Evolutionary conservation across 2,888 invertebrate species (phyloP).

Genomic region (Drosophila prostipennis): DNA sequence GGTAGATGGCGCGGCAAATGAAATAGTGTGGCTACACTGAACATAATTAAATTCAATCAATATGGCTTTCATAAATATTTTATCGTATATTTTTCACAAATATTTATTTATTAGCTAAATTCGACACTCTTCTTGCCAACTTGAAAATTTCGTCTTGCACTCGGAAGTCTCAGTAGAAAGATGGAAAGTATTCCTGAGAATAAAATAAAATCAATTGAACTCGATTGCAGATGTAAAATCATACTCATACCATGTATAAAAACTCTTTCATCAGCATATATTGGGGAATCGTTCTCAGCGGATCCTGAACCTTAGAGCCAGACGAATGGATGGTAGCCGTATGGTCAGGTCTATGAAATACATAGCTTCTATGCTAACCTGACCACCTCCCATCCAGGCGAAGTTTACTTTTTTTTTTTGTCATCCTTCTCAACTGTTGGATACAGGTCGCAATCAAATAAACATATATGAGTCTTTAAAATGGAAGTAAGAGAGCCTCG

Average conservation of each 20-base stretch:
- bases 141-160: background rate
- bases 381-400: background rate
- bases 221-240: background rate
- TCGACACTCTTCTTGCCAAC: background rate
- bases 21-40: background rate
- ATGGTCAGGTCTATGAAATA: slow-evolving; percentile 4
- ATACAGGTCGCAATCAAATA: background rate
- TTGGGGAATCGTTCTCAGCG: background rate
- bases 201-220: background rate
- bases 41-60: too few relatives aligned
- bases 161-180: background rate
- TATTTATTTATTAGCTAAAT: background rate
- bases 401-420: slow-evolving; percentile 1
- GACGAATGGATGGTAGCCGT: background rate
- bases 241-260: background rate
- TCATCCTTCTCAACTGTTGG: slow-evolving; percentile 12
- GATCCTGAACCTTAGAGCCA: slow-evolving; percentile 1
- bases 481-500: background rate
- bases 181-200: background rate
- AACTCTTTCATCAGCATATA: background rate
- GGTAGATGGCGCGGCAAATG: background rate
- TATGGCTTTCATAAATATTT: too few relatives aligned
- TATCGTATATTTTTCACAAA: background rate
- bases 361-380: background rate
- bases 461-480: background rate